These are phyloP conservation scores for Dromaius novaehollandiae DNA, from an alignment of 2,113 vertebrate genomes.

Conservation along the genomic window DNA sequence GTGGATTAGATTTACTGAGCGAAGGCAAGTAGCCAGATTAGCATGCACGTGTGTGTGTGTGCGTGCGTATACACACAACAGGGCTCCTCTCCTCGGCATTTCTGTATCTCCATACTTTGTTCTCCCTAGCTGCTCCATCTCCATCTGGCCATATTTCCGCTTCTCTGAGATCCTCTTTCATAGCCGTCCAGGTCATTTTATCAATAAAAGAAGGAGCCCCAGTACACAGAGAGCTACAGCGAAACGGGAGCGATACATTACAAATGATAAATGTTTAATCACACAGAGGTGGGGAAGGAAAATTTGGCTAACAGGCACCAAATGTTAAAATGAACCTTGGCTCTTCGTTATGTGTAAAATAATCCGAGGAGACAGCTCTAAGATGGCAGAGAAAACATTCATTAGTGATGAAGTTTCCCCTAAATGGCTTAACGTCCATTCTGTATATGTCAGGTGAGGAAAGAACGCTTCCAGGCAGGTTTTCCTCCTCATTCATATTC, in stretches of 20 bases:
- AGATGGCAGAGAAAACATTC: conserved; percentile 37
- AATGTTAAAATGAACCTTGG: conserved; percentile 18
- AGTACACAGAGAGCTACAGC: background rate
- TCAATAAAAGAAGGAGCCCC: background rate
- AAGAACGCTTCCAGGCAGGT: background rate
- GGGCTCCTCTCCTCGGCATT: background rate
- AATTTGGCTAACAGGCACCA: background rate
- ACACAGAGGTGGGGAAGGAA: background rate
- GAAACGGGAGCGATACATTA: background rate
- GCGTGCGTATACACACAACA: accelerated
- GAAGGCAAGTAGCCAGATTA: conserved; percentile 3
- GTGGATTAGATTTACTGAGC: conserved; percentile 33
- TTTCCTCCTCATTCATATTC: background rate
- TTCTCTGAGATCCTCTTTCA: background rate
- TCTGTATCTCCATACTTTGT: background rate
- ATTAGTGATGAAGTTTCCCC: conserved; percentile 39
- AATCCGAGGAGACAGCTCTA: conserved; percentile 38
- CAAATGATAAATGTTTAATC: background rate
- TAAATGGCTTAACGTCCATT: conserved; percentile 6
- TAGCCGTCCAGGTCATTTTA: background rate
- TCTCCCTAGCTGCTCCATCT: background rate
- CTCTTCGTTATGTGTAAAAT: conserved; percentile 18
- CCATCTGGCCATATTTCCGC: background rate
- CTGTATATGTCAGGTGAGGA: background rate
- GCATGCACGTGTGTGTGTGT: accelerated